These are phyloP conservation scores for Candidula unifasciata DNA, from an alignment of 2,888 invertebrate genomes.

Conservation along the genomic window DNA sequence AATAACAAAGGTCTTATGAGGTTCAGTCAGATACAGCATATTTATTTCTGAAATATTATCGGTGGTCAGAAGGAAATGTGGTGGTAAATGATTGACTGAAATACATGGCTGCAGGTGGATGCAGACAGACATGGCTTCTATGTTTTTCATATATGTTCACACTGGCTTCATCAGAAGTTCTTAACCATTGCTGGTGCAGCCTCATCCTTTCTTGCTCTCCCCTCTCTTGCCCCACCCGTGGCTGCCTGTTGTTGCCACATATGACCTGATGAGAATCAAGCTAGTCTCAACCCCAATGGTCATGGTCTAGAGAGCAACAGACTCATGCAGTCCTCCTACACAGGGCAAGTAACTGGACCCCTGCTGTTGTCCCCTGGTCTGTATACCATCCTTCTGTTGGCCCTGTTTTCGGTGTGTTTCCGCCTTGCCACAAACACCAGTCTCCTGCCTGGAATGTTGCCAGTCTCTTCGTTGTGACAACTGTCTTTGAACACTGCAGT, in stretches of 20 bases:
- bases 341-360: slow-evolving; percentile 23
- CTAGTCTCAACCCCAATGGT: neutral
- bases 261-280: neutral
- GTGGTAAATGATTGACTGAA: neutral
- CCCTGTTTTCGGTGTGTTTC: neutral
- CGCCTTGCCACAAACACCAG: neutral
- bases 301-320: neutral
- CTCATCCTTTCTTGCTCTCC: neutral
- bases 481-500: neutral
- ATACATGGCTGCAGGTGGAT: neutral
- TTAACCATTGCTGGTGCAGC: neutral
- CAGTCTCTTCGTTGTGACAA: neutral
- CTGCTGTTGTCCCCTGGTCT: slow-evolving; percentile 32
- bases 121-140: slow-evolving; percentile 7
- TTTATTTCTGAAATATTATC: no score
- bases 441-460: neutral
- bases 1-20: no score
- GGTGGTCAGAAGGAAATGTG: slow-evolving; percentile 30
- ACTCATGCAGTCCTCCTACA: neutral
- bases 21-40: no score
- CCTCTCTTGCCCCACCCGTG: neutral
- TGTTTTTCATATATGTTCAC: neutral
- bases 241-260: neutral
- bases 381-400: slow-evolving; percentile 26
- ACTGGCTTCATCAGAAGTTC: neutral